phyloP scores from a whole-genome alignment of 2,113 vertebrate genomes.

The Chloropsis cyanopogon region DNA sequence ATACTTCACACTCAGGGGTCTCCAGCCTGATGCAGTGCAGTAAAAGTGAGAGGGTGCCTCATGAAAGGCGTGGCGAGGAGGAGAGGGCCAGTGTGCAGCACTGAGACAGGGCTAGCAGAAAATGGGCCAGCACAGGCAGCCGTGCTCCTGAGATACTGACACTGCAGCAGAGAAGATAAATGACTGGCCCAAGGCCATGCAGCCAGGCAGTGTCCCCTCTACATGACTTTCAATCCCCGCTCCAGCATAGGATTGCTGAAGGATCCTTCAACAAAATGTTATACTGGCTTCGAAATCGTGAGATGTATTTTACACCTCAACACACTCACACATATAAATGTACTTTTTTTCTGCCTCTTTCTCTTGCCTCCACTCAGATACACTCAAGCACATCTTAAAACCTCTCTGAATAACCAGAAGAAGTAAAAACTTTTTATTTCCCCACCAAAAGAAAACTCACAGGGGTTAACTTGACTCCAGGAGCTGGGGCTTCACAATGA shows the following conservation, averaged over 20 bases:
- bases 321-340: neutral
- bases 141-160: neutral
- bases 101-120: neutral
- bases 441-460: accelerated
- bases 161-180: neutral
- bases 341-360: neutral
- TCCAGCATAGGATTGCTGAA: neutral
- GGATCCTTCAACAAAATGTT: neutral
- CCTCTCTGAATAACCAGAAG: neutral
- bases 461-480: neutral
- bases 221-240: neutral
- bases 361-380: neutral
- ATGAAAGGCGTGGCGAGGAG: neutral
- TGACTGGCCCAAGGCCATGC: neutral
- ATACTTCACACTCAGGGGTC: neutral
- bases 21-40: neutral
- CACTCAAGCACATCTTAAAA: neutral
- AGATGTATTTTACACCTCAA: neutral
- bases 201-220: neutral
- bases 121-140: neutral
- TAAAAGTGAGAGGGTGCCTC: neutral
- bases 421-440: neutral
- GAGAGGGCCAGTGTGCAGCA: neutral
- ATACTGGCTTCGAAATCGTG: neutral
- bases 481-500: neutral